Evolutionary conservation across 2,797 vertebrate genomes (phyloP).

Genomic region (Channa striata): DNA sequence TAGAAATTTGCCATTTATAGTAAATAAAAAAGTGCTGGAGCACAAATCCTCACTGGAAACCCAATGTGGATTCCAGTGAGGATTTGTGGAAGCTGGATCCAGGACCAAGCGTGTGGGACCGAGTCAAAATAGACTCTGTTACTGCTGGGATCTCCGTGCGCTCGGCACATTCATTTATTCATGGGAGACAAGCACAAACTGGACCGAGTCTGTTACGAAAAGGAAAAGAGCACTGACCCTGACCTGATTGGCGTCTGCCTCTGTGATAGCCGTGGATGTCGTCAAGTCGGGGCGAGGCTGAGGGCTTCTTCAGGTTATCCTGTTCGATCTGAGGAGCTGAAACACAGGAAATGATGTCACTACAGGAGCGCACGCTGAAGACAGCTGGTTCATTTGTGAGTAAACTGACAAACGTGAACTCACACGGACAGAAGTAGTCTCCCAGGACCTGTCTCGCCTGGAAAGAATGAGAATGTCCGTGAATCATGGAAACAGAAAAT

Average conservation of each 20-base stretch:
- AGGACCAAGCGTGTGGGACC: too few species aligned
- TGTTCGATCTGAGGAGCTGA: conserved; percentile 80
- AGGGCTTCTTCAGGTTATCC: conserved; percentile 78
- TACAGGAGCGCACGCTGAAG: background rate
- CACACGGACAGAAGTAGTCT: conserved; percentile 88
- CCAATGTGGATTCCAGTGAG: too few species aligned
- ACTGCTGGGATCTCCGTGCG: too few species aligned
- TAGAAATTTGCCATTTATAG: too few species aligned
- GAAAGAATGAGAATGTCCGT: conserved; percentile 8
- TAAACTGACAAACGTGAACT: conserved; percentile 62
- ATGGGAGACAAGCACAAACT: too few species aligned
- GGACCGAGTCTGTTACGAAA: too few species aligned
- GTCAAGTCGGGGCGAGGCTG: conserved; percentile 80
- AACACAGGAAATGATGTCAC: conserved; percentile 52
- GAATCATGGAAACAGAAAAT: background rate
- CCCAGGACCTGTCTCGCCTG: conserved; percentile 92
- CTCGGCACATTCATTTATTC: too few species aligned
- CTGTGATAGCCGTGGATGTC: conserved; percentile 83
- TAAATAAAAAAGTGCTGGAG: too few species aligned
- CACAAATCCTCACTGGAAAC: too few species aligned
- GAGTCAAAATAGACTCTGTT: too few species aligned
- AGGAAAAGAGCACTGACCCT: conserved; percentile 35
- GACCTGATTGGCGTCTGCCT: conserved; percentile 86
- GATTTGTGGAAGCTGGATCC: too few species aligned
- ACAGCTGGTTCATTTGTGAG: background rate